Evolutionary conservation across 2,888 invertebrate species (phyloP), one percentile per base, ranked within the genome.

Genomic region (Dusona sp.): DNA sequence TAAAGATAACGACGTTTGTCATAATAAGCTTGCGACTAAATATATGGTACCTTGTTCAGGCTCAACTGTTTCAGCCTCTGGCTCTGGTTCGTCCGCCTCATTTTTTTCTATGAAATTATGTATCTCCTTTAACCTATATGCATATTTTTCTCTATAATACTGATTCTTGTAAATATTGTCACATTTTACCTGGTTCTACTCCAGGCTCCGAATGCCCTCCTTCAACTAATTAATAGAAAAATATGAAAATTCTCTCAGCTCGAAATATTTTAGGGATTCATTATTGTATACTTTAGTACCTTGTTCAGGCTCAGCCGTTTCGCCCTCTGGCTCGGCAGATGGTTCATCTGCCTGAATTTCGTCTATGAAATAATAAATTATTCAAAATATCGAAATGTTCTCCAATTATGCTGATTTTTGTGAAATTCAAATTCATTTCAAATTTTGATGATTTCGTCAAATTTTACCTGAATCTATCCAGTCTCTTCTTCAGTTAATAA

Each of bases 161-260:
- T 13, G 29, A 29, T 16, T 7, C 25, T 16, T 16, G 6, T 29
- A 29, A 61, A 61, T 61, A 16, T 29, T 29, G 7, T 61, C 16
- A 6, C 29, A 29, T 29, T 61, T 61, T 61, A 61, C 61, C 61
- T 61, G 61, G 13, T 2, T 61, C 61, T 29, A 16, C 16, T 29
- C 29, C 61, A 29, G 61, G 61, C 61, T 29, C 48, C n/a, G 48
- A 48, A 48, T n/a, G 6, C 48, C n/a, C 29, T 61, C 29, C 29
- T 29, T 29, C 61, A 61, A 16, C 61, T 61, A 29, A 61, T 16
- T 6, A 48, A 48, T 48, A 48, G 45, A 84, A 73, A 22, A 61
- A 29, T 6, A 61, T 48, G 48, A 22, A 42, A n/a, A 57, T 29
- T 80, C 33, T n/a, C 25, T 33, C n/a, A 64, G 7, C 51, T 64